Base-by-base conservation (phyloP, 2,888 invertebrate genomes). In the Phaonia tiefii region DNA sequence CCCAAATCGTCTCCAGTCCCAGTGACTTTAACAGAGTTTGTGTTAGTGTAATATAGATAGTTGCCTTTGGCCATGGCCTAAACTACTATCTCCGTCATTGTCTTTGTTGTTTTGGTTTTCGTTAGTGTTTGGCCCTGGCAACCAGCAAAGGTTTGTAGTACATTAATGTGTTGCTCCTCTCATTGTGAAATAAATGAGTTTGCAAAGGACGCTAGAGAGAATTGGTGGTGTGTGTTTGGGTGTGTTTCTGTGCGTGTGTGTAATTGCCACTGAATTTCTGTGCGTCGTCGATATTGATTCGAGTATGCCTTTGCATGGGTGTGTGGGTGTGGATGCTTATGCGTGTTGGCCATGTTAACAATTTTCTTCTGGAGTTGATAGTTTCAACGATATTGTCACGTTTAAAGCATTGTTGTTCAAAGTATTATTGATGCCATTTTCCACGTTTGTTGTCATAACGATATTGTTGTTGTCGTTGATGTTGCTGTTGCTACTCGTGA, bases 301-400 rank as follows among this genome's bases (percentile, higher is more conserved):
- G 8, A 51, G 10, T 17, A 42, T 58, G 25, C 58, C 11, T 58
- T 7, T 20, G 49, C 63, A 39, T 39, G 25, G 51, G 37, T 56
- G 44, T 44, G 39, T 37, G 22, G 3, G 67, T 72, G 20, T 63
- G 42, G 56, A 60, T 4, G 46, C 10, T n/a, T 63, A 22, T 79
- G 13, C 66, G 63, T 46, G 20, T 22, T 49, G 25, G 46, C 56
- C 49, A 42, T 66, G n/a, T 72, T 63, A 42, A 54, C 54, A 54
- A 37, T 54, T 69, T 54, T 42, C 60, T 60, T 71, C 65, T 76
- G 51, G 8, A 71, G 46, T 60, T 71, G 76, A 71, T 80, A 72
- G 75, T 69, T 75, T 77, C 60, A 81, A 71, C 71, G 51, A 78
- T 81, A 71, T 78, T 78, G 71, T 71, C 80, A 77, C 71, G 75